These are phyloP conservation scores for Eueides isabella DNA, from an alignment of 1,140 invertebrate genomes.

Conservation along the genomic window DNA sequence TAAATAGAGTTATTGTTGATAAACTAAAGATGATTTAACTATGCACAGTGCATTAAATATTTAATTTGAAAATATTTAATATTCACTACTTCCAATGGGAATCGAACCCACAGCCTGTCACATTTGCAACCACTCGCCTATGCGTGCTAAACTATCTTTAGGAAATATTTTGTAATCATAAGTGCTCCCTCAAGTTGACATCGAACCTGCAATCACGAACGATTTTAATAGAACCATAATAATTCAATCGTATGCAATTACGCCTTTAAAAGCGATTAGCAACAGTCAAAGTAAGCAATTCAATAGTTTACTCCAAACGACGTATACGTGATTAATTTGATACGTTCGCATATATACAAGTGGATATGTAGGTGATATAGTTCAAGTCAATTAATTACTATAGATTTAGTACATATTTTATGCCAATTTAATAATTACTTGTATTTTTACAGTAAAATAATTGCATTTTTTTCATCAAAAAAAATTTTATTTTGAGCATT, in stretches of 20 bases:
- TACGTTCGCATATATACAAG: neutral
- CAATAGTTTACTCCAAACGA: neutral
- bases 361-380: neutral
- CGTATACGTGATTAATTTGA: constrained; percentile 9
- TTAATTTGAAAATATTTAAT: too few species aligned
- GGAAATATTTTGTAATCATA: neutral
- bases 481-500: too few species aligned
- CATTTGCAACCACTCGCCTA: too few species aligned
- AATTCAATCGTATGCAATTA: neutral
- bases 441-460: too few species aligned
- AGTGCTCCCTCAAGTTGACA: neutral
- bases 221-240: neutral
- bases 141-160: too few species aligned
- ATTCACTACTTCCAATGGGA: too few species aligned
- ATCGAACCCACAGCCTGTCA: too few species aligned
- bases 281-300: constrained; percentile 13
- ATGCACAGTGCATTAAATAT: too few species aligned
- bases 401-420: neutral
- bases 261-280: neutral
- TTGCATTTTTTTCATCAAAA: too few species aligned
- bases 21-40: too few species aligned
- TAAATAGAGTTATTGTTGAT: neutral
- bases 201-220: neutral
- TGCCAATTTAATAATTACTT: neutral
- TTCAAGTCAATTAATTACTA: neutral